Base-by-base conservation (phyloP, 2,888 invertebrate genomes). In the Entomobrya multifasciata region DNA sequence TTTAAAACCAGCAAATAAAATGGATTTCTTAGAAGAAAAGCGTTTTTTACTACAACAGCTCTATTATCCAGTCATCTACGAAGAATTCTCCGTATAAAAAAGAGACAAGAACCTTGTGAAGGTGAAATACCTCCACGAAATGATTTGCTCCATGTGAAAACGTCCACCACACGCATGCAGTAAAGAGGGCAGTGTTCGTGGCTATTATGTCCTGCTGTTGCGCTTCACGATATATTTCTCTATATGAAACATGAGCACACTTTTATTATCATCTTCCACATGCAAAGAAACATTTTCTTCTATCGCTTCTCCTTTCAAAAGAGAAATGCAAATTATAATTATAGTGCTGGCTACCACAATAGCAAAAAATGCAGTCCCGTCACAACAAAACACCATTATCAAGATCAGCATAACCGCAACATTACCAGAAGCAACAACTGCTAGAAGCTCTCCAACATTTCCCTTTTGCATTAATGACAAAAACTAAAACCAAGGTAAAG, bases 61-160 rank as follows among this genome's bases (percentile, higher is more conserved):
- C 57, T 41, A 20, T 22, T 30, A 36, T 70, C 13, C 20, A 20
- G 41, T 15, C 20, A 70, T 13, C 4, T 47, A 8, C n/a, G n/a
- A 72, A 72, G 49, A 49, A 49, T 27, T 25, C 22, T 49, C 15
- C n/a, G 36, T 36, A 36, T 4, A 36, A 36, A 36, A 36, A 36
- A 36, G 8, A 36, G 36, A 36, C 8, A 17, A 80, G 55, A 72
- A 82, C 82, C 72, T 60, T 72, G 72, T 81, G 81, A 72, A 80
- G 80, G 80, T 80, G 78, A 80, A 80, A 80, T 80, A 20, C 55
- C 55, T 13, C 11, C 49, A 49, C 65, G 44, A 44, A 67, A 30
- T 2, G 62, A 36, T n/a, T 77, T 41, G 41, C 57, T 77, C 20
- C 44, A 60, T 36, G n/a, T n/a, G n/a, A 13, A 36, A 20, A 47